These are phyloP conservation scores for Phytoseiulus persimilis DNA, from an alignment of 2,888 invertebrate species.

Conservation along the genomic window DNA sequence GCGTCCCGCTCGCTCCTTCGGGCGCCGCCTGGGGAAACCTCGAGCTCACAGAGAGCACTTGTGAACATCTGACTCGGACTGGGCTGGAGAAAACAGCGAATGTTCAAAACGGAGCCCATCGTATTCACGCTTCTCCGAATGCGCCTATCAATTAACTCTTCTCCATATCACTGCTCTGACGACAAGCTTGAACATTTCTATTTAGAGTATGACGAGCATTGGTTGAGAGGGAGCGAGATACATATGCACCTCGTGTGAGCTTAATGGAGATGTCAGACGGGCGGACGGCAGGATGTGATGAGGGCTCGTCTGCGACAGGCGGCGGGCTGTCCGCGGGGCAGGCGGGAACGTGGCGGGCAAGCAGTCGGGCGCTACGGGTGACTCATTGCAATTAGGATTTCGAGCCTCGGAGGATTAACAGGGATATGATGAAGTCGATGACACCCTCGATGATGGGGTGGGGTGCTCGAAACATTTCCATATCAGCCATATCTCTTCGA, in stretches of 20 bases:
- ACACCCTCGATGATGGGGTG: background rate
- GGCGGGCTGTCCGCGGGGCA: background rate
- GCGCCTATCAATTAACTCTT: background rate
- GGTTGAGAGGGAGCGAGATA: background rate
- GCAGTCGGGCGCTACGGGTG: background rate
- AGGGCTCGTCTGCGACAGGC: background rate
- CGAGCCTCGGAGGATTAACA: background rate
- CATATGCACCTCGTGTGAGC: background rate
- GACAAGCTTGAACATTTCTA: background rate
- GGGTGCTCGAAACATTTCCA: background rate
- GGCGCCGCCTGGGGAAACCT: background rate
- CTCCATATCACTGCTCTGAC: background rate
- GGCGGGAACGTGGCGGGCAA: background rate
- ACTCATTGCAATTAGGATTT: background rate
- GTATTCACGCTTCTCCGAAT: background rate
- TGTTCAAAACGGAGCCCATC: background rate
- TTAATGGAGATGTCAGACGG: background rate
- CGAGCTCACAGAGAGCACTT: background rate
- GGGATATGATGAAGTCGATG: constrained; percentile 5
- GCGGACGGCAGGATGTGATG: background rate
- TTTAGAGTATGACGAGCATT: background rate
- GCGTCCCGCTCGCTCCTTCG: background rate
- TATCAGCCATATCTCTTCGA: background rate
- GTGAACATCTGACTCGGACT: background rate
- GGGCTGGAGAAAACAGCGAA: background rate